These are phyloP conservation scores for Eupithecia subumbrata DNA, from an alignment of 2,888 invertebrate genomes.

Conservation along the genomic window DNA sequence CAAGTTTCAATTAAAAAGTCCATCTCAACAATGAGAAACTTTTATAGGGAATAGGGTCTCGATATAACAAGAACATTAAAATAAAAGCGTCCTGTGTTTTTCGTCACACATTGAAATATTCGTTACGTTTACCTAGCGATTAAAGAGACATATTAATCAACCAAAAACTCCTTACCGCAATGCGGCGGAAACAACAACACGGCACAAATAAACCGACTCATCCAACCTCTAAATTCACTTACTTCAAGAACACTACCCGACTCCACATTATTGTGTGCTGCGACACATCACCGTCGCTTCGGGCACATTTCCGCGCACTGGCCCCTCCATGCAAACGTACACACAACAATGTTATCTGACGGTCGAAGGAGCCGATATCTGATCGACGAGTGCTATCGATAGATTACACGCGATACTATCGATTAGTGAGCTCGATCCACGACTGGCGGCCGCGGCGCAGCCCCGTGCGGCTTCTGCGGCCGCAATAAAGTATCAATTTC, in stretches of 20 bases:
- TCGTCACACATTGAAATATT: neutral
- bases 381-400: constrained; percentile 56
- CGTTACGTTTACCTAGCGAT: constrained; percentile 13
- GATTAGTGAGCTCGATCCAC: constrained; percentile 22
- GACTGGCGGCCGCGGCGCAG: neutral
- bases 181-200: constrained; percentile 43
- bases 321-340: constrained; percentile 53
- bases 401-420: constrained; percentile 38
- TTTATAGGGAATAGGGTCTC: neutral
- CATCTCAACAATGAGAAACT: neutral
- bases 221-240: constrained; percentile 44
- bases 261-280: constrained; percentile 63
- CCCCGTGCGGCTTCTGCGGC: constrained; percentile 25
- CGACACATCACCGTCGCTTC: constrained; percentile 46
- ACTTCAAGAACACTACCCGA: constrained; percentile 71
- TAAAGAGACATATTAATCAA: constrained; percentile 26
- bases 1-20: neutral
- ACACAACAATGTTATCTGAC: constrained; percentile 60
- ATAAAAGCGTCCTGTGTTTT: neutral
- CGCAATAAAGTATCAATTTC: constrained; percentile 35
- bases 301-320: constrained; percentile 51
- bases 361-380: constrained; percentile 58
- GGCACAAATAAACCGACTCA: constrained; percentile 29
- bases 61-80: neutral
- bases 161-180: constrained; percentile 49